Percentiles rank a stretch among this genome's conserved stretches.
Conservation (phyloP, 2,888 invertebrate genomes). For the Amiota communis region DNA sequence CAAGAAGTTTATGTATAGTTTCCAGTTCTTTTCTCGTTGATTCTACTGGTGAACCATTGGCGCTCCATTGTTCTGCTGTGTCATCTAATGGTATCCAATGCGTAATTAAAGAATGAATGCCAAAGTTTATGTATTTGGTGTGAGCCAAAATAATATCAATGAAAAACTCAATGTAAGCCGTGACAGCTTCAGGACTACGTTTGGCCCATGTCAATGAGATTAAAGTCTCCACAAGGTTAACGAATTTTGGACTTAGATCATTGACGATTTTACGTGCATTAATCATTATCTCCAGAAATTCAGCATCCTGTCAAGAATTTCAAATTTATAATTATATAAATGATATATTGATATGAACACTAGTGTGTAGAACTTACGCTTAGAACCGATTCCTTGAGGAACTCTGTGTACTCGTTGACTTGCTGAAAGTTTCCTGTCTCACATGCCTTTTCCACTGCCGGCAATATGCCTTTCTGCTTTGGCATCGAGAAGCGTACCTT, state of each 20-base stretch:
- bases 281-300: constrained; percentile 75
- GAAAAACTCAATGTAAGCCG: constrained; percentile 78
- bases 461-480: constrained; percentile 60
- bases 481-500: constrained; percentile 69
- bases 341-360: background rate
- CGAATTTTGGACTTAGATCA: constrained; percentile 76
- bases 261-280: constrained; percentile 77
- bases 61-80: constrained; percentile 76
- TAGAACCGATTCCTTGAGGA: constrained; percentile 57
- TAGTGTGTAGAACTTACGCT: constrained; percentile 53
- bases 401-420: constrained; percentile 63
- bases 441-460: constrained; percentile 57
- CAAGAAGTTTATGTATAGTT: constrained; percentile 77
- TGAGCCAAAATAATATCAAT: constrained; percentile 81
- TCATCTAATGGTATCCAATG: constrained; percentile 76
- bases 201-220: constrained; percentile 77
- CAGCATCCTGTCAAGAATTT: constrained; percentile 73
- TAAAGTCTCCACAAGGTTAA: constrained; percentile 77
- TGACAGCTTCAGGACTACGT: constrained; percentile 72
- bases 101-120: constrained; percentile 77
- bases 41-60: constrained; percentile 76
- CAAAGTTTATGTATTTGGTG: constrained; percentile 78
- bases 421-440: constrained; percentile 57
- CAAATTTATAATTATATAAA: background rate
- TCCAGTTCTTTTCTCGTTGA: constrained; percentile 76